Evolutionary conservation across 2,888 invertebrate genomes (phyloP), one percentile per base, ranked within the genome.

Genomic region (Mystacides longicornis): DNA sequence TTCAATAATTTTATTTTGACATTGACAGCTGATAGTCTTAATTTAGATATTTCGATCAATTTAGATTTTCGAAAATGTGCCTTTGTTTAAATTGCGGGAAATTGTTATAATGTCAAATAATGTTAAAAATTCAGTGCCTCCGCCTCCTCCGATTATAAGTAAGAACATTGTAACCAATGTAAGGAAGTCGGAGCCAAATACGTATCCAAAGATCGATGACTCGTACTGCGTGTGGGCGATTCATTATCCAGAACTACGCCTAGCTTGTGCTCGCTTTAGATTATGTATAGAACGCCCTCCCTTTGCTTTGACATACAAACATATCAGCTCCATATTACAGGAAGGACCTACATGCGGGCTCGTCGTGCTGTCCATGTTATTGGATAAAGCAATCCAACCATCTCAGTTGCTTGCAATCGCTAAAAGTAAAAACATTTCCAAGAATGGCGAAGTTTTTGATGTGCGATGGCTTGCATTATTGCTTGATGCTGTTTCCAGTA

Each of bases 371-470:
- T 86, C 87, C 37, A 93, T 93, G 88, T 77, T 87, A 49, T 73
- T 85, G 0, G 78, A 81, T 59, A 80, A 79, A 49, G 72, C 73
- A 54, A 75, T 80, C 3, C 69, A 80, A n/a, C 73, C 78, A 7
- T 75, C 71, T 22, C 73, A 85, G 55, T 76, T 82, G 16, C 72
- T 89, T 1, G 72, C 78, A 57, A 75, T 80, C 62, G 87, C 90
- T 1, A 79, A 80, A 67, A 67, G 72, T 20, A 71, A 77, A 62
- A 81, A 83, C 2, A 89, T 80, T 65, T 89, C 89, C 2, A 82
- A 83, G 63, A 86, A 90, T 64, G 95, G 96, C 7, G 96, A 96
- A 80, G 89, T 95, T 79, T 89, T 92, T 65, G 87, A 88, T 70
- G 87, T 85, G 23, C 77, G 80, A 59, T 77, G 85, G 66, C 84